Base-by-base conservation (phyloP, 2,888 invertebrate genomes). In the Pollenia labialis region DNA sequence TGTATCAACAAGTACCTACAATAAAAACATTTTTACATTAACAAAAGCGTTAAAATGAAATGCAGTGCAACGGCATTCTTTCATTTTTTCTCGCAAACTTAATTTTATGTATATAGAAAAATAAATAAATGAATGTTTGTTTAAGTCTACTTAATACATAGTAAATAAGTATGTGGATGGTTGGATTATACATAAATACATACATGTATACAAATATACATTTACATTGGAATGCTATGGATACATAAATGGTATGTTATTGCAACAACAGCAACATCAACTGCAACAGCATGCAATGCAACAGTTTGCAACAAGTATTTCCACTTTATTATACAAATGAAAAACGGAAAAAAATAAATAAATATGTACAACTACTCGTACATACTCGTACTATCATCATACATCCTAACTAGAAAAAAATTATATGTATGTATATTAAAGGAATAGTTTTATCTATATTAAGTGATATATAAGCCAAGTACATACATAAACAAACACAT, bases 271-370 rank as follows among this genome's bases (percentile, higher is more conserved):
- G 12, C 60, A 64, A 69, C 62, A 66, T 54, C 77, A 80, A 54
- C 64, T 44, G 66, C 72, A 79, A 56, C 82, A 86, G 80, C 87
- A 84, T 84, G 84, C 87, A 87, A 84, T 87, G 87, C 87, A 87
- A 87, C 81, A 87, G 81, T 87, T 85, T 87, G 79, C 88, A 85
- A 86, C 88, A 88, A 88, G 86, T 83, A 87, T 87, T 86, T 88
- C 87, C 80, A 88, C 86, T 87, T 87, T 88, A 81, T 77, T 81
- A 80, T 79, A 79, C 58, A 44, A 66, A 82, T 44, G 16, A 69
- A 77, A 54, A 56, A 54, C 11, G 48, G 69, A 58, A 56, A 58
- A 58, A 60, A 75, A 52, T 66, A 68, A 69, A 86, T 46, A 74
- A 60, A 72, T 64, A 76, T 40, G 71, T 18, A 68, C 68, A 74